These are phyloP conservation scores for Meandrina meandrites DNA, from an alignment of 92 coral and sea anemone species.

Conservation along the genomic window DNA sequence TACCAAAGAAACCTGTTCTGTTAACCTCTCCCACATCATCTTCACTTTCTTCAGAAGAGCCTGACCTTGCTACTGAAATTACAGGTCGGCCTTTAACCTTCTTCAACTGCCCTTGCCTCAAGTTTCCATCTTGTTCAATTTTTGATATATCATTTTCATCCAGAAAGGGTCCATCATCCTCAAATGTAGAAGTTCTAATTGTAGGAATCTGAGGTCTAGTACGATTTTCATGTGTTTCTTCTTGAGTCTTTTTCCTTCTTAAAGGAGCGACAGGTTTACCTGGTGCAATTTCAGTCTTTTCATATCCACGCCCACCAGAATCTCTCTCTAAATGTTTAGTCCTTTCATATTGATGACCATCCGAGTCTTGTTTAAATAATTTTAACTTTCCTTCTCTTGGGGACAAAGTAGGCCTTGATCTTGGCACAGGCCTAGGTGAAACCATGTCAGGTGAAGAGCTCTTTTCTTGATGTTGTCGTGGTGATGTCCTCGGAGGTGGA, in stretches of 20 bases:
- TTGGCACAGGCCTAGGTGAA: slow-evolving; percentile 42
- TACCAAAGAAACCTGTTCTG: slow-evolving; percentile 5
- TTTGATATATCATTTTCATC: not conserved
- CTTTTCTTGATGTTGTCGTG: slow-evolving; percentile 24
- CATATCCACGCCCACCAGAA: not conserved
- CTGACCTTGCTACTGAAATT: slow-evolving; percentile 12
- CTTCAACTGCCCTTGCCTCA: not conserved
- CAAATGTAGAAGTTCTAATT: slow-evolving; percentile 24
- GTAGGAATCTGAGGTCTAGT: slow-evolving; percentile 34
- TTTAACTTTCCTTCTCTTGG: slow-evolving; percentile 31
- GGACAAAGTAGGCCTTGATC: slow-evolving; percentile 36
- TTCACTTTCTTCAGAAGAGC: slow-evolving; percentile 46
- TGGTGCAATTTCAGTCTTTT: not conserved
- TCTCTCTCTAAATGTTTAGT: not conserved
- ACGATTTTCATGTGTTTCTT: not conserved
- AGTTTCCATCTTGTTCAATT: slow-evolving; percentile 16
- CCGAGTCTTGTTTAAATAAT: slow-evolving; percentile 11
- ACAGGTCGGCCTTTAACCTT: slow-evolving; percentile 19
- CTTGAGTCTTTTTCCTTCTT: slow-evolving; percentile 27
- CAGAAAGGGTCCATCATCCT: not conserved
- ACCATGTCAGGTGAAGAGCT: slow-evolving; percentile 16
- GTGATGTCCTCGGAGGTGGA: slow-evolving; percentile 59
- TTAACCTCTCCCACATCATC: slow-evolving; percentile 40
- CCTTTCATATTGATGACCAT: not conserved
- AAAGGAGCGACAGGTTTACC: slow-evolving; percentile 15